Evolutionary conservation across 2,888 invertebrate genomes (phyloP), one percentile per base, ranked within the genome.

Genomic region (Eumacrocentrus americanus): DNA sequence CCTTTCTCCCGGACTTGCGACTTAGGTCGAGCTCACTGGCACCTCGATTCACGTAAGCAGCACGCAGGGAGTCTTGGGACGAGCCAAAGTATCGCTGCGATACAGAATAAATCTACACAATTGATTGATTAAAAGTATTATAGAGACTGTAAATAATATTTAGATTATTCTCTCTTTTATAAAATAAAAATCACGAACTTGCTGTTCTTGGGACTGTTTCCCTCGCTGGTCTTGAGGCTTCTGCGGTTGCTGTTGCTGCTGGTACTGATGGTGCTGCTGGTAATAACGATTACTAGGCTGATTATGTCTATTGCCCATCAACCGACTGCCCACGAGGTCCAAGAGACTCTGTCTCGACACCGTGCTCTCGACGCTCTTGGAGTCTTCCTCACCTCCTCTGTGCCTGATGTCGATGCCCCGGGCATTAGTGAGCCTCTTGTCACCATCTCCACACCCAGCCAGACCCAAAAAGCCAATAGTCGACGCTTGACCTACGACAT

Each of bases 11-110:
- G 60, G 88, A 86, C 77, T 88, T 89, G 79, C 86, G 86, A 72
- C 90, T 89, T 71, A 92, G 86, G 82, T 92, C 91, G 72, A 91
- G 85, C 81, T 91, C 91, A 81, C 90, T 91, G 77, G 87, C 84
- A 70, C 80, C 86, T 72, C 88, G 84, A 81, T 88, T 88, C 72
- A 87, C 85, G 81, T 88, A 87, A 73, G 87, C 87, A 69, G 87
- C 85, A 71, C 88, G 86, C 78, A 90, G 85, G 74, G 91, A 91
- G 79, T 91, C 91, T 72, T 90, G 86, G 71, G 90, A 91, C 77
- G 87, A 84, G 72, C 87, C 86, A 78, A 88, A 88, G 82, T 88
- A 88, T 77, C 86, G 86, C 84, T 87, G 87, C 76, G 72, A 71
- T 67, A 76, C 73, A 70, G 73, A 76, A 69, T 77, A 75, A 63